A percentile compares a stretch with the other conserved stretches of the same genome.
phyloP scores from a whole-genome alignment of 2,113 vertebrate species.

The Calidris pygmaea region DNA sequence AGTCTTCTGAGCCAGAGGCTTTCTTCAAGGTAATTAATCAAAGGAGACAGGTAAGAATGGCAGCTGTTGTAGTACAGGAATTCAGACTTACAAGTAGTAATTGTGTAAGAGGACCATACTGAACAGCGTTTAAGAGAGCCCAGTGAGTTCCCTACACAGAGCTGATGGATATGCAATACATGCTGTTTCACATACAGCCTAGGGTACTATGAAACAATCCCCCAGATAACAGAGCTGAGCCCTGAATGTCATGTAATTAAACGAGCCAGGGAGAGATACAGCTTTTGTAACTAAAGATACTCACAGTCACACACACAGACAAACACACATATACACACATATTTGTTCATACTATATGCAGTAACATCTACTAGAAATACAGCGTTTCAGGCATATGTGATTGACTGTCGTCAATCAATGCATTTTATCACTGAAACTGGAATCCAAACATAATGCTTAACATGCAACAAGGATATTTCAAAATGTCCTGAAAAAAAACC shows the following conservation, averaged over 20 bases:
- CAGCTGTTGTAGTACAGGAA: neutral
- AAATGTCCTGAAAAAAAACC: neutral
- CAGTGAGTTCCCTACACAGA: neutral
- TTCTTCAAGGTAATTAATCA: neutral
- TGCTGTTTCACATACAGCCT: neutral
- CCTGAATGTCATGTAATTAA: neutral
- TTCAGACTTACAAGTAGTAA: neutral
- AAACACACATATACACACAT: no score
- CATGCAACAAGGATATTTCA: neutral
- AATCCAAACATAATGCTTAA: neutral
- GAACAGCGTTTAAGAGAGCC: neutral
- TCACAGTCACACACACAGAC: neutral
- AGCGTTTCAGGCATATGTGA: neutral
- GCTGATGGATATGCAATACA: neutral
- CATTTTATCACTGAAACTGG: neutral
- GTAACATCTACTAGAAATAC: neutral
- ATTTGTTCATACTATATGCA: neutral
- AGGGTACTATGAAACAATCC: neutral
- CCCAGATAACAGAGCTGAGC: neutral
- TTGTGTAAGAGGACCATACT: neutral
- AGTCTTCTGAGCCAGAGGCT: neutral
- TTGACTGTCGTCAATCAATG: neutral
- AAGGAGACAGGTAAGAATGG: neutral
- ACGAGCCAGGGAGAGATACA: neutral
- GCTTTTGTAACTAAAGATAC: neutral